Evolutionary conservation across 2,888 invertebrate genomes (phyloP), one percentile per base, ranked within the genome.

Genomic region (Eilema griseolum): DNA sequence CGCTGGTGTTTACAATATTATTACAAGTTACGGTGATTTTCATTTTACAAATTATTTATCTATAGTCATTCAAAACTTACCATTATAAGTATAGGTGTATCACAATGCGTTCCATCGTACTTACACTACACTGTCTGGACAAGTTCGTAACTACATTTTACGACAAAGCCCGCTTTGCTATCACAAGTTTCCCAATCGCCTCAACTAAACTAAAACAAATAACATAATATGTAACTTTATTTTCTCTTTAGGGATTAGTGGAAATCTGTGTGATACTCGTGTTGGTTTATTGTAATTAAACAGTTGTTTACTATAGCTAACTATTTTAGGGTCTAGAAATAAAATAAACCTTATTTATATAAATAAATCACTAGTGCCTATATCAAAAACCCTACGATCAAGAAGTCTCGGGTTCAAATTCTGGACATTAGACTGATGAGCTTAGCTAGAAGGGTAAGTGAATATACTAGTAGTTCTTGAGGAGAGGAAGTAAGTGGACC

Each of bases 91-190:
- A 11, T 24, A 37, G 11, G 31, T 46, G 60, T 67, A 64, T 65
- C 52, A 31, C 26, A 61, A 63, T 56, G 52, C 23, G 33, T 61
- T 67, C 33, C 60, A 65, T 67, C 57, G 61, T 60, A 61, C 64
- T 61, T 69, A 31, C 64, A 63, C 67, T 66, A 57, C 46, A 59
- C 57, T 68, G 67, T 70, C 69, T 69, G 61, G 73, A 80, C 83
- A 78, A 81, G 79, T 83, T 83, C 71, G 67, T 81, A 81, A 81
- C 83, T 73, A 78, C 79, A 65, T 83, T 81, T 83, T 78, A 81
- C 71, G 72, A 81, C 70, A 65, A 74, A 72, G 72, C 66, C 67
- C 61, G 69, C 73, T 64, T 59, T 73, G 68, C 76, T 76, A 81
- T 78, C 75, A 72, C 70, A 81, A 69, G 78, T 76, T 80, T 76